Evolutionary conservation across 2,888 invertebrate genomes (phyloP).

Genomic region (Prosopocoilus inquinatus): DNA sequence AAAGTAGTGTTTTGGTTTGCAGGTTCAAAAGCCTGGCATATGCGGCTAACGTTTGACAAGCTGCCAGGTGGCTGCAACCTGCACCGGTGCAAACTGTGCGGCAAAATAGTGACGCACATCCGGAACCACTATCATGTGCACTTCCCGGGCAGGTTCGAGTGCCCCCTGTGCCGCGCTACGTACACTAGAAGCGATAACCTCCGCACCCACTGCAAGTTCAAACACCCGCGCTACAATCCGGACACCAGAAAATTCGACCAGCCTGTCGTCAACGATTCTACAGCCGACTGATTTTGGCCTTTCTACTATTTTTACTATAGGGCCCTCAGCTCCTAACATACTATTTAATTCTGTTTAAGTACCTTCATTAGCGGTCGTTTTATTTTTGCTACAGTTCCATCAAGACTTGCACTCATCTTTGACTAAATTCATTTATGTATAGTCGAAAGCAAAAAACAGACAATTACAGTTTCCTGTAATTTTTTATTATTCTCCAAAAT

Average conservation of each 20-base stretch:
- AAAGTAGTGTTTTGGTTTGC: constrained; percentile 49
- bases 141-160: constrained; percentile 89
- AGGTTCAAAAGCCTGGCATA: constrained; percentile 94
- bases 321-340: constrained; percentile 44
- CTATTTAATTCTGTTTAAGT: constrained; percentile 8
- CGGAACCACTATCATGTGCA: constrained; percentile 93
- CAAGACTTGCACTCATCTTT: constrained; percentile 1
- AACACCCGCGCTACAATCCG: constrained; percentile 83
- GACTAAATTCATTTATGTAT: neutral
- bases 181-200: constrained; percentile 91
- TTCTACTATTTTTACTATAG: constrained; percentile 46
- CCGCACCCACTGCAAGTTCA: constrained; percentile 90
- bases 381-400: neutral
- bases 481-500: too few species aligned
- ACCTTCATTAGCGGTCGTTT: neutral
- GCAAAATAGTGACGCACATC: constrained; percentile 93
- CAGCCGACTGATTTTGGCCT: constrained; percentile 53
- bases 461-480: too few species aligned
- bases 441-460: too few species aligned
- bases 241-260: constrained; percentile 85
- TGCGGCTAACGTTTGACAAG: constrained; percentile 92
- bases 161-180: constrained; percentile 86
- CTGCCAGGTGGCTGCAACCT: constrained; percentile 90
- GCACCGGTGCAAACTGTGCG: constrained; percentile 91
- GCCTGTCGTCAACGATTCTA: constrained; percentile 52